Evolutionary conservation across 2,888 invertebrate genomes (phyloP).

Genomic region (Hemistola chrysoprasaria): DNA sequence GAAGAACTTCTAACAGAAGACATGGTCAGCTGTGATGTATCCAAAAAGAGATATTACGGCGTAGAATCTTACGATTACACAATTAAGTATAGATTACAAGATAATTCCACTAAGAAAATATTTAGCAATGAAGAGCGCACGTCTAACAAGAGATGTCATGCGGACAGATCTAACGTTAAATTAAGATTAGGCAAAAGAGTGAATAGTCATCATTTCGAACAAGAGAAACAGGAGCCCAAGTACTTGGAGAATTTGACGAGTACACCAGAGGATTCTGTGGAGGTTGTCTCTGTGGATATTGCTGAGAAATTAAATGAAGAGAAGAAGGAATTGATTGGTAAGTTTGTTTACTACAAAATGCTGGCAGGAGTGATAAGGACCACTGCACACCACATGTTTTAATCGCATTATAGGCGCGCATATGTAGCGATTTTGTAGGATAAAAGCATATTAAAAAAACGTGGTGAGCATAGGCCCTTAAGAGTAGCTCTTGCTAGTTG

Average conservation of each 20-base stretch:
- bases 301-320: conserved; percentile 88
- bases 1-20: conserved; percentile 91
- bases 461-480: too few relatives aligned
- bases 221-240: conserved; percentile 79
- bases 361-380: too few relatives aligned
- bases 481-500: too few relatives aligned
- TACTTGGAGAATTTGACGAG: conserved; percentile 82
- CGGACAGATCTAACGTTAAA: conserved; percentile 82
- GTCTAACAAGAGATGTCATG: conserved; percentile 81
- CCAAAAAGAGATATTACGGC: conserved; percentile 84
- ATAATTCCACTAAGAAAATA: conserved; percentile 64
- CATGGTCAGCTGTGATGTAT: conserved; percentile 89
- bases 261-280: conserved; percentile 73
- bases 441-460: too few relatives aligned
- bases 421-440: too few relatives aligned
- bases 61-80: conserved; percentile 91
- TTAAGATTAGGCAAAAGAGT: conserved; percentile 79
- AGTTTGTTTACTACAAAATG: too few relatives aligned
- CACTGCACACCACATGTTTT: too few relatives aligned
- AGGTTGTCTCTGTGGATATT: conserved; percentile 86
- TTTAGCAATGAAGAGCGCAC: conserved; percentile 51
- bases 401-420: too few relatives aligned
- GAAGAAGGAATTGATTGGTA: conserved; percentile 88
- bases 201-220: conserved; percentile 62
- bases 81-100: conserved; percentile 83